Evolutionary conservation across 2,888 invertebrate species (phyloP).

Genomic region (Alentia gelatinosa): DNA sequence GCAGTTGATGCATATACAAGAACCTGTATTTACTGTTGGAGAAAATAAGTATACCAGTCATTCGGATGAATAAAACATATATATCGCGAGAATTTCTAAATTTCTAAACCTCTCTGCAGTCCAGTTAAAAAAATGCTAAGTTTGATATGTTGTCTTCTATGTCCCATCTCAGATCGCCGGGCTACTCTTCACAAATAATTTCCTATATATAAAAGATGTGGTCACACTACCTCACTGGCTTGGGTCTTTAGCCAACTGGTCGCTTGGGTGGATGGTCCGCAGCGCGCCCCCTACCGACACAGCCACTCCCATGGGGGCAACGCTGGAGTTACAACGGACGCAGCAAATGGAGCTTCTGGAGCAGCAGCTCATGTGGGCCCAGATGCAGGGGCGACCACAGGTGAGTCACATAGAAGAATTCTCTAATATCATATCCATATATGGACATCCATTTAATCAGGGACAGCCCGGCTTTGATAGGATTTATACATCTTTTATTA

Average conservation of each 20-base stretch:
- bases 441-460: neutral
- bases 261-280: conserved; percentile 80
- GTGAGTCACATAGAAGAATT: neutral
- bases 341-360: conserved; percentile 82
- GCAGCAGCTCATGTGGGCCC: conserved; percentile 80
- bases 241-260: conserved; percentile 74
- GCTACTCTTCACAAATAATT: conserved; percentile 81
- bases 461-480: no score
- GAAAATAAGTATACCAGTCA: no score
- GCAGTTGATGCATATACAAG: no score
- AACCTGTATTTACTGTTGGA: no score
- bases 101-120: no score
- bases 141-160: neutral
- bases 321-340: conserved; percentile 82
- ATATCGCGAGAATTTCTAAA: no score
- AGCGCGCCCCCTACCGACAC: conserved; percentile 79
- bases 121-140: no score
- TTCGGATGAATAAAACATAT: no score
- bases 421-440: neutral
- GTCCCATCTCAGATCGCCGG: conserved; percentile 79
- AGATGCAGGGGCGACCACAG: conserved; percentile 63
- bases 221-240: conserved; percentile 80
- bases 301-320: conserved; percentile 82
- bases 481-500: no score
- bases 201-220: conserved; percentile 79